These are phyloP conservation scores for Ericerus pela DNA, from an alignment of 1,140 invertebrate species.

Conservation along the genomic window DNA sequence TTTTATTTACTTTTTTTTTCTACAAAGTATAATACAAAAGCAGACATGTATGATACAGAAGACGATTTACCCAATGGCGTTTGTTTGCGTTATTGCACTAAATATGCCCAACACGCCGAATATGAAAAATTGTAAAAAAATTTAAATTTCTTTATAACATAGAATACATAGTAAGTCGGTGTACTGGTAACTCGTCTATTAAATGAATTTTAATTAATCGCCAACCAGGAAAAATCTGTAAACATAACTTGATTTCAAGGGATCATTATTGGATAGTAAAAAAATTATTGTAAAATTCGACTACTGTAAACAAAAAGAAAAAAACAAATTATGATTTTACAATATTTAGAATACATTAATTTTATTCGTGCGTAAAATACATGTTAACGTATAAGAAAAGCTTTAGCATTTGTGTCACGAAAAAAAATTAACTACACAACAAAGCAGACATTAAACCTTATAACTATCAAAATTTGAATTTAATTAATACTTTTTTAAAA, in stretches of 20 bases:
- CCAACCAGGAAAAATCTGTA: no score
- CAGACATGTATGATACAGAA: neutral
- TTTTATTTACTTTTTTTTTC: neutral
- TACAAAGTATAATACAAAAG: neutral
- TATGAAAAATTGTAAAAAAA: neutral
- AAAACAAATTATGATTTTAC: neutral
- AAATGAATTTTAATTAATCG: neutral
- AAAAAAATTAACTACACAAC: conserved; percentile 5
- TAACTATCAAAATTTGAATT: no score
- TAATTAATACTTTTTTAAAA: conserved; percentile 6
- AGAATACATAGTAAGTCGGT: neutral
- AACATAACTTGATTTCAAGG: no score
- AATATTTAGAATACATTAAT: neutral
- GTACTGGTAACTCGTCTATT: conserved; percentile 6
- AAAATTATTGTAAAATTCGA: neutral
- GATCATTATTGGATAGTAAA: neutral
- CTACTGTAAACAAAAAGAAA: neutral
- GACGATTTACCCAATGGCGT: conserved; percentile 6
- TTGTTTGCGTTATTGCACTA: neutral
- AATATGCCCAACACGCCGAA: neutral
- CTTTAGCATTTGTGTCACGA: conserved; percentile 7
- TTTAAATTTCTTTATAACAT: neutral
- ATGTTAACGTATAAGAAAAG: conserved; percentile 1
- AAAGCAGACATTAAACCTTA: conserved; percentile 5
- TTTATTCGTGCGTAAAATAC: conserved; percentile 8